Percentiles rank a stretch among this genome's conserved stretches.
Conservation (phyloP, 1,140 invertebrate species). For the Contarinia nasturtii region DNA sequence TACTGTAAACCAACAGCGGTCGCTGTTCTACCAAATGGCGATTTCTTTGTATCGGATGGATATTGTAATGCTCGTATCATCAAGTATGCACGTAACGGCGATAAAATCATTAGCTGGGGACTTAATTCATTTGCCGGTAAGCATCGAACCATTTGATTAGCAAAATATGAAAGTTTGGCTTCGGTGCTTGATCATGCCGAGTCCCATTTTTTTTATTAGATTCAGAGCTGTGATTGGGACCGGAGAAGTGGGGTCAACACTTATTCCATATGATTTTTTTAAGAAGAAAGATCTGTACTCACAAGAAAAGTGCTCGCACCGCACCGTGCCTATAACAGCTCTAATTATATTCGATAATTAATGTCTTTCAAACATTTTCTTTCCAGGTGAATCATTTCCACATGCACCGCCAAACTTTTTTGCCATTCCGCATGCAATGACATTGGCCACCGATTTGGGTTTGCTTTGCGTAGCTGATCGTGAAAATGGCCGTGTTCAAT, state of each 20-base stretch:
- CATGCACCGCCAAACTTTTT: conserved; percentile 35
- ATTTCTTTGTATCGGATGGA: conserved; percentile 86
- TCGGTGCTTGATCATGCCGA: too few relatives aligned
- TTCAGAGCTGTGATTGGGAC: too few relatives aligned
- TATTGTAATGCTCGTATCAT: conserved; percentile 87
- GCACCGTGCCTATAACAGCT: too few relatives aligned
- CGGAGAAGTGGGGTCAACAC: too few relatives aligned
- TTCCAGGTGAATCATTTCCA: conserved; percentile 11
- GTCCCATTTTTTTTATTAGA: too few relatives aligned
- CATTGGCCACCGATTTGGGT: conserved; percentile 51
- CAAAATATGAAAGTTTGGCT: too few relatives aligned
- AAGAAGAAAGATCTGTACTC: too few relatives aligned
- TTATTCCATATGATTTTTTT: too few relatives aligned
- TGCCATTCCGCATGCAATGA: conserved; percentile 62
- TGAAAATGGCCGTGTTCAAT: conserved; percentile 73
- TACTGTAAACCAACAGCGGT: conserved; percentile 92
- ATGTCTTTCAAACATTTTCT: too few relatives aligned
- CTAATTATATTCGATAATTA: too few relatives aligned
- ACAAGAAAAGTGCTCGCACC: too few relatives aligned
- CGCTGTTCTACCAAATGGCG: conserved; percentile 59
- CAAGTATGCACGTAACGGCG: conserved; percentile 59
- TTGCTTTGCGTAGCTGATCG: conserved; percentile 76
- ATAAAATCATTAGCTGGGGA: conserved; percentile 43
- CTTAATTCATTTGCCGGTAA: conserved; percentile 21
- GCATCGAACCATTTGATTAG: conserved; percentile 5